Evolutionary conservation across 53 echinoderm and acorn worm genomes (phyloP).

Genomic region (Echinarachnius parma): DNA sequence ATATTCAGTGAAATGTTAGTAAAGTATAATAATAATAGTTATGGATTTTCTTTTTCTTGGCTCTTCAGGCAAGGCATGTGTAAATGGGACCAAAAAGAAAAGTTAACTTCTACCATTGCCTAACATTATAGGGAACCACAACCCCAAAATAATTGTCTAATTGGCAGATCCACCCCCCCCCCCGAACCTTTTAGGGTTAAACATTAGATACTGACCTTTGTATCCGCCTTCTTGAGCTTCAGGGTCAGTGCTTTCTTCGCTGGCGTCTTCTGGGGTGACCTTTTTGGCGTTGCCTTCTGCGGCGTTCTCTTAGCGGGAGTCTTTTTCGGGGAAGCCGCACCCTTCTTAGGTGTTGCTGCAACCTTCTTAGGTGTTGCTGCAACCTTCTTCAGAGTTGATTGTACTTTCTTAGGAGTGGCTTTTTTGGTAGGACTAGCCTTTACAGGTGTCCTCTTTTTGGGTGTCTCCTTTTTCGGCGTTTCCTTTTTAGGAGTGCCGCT

Average conservation of each 20-base stretch:
- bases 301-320: conserved; percentile 10
- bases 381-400: too few species aligned
- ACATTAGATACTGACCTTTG: conserved; percentile 41
- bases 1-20: too few species aligned
- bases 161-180: too few species aligned
- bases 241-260: conserved; percentile 21
- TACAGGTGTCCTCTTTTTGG: neutral
- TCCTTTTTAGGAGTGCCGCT: neutral
- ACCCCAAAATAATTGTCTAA: too few species aligned
- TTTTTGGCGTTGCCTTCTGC: conserved; percentile 21
- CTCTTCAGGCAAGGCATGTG: too few species aligned
- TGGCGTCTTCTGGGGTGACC: conserved; percentile 10
- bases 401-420: conserved; percentile 5
- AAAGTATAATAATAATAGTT: too few species aligned
- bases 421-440: conserved; percentile 22
- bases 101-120: too few species aligned
- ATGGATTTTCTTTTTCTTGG: too few species aligned
- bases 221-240: conserved; percentile 9
- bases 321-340: neutral
- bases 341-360: conserved; percentile 8
- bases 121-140: too few species aligned
- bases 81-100: too few species aligned
- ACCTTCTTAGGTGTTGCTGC: neutral
- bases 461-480: neutral
- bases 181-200: too few species aligned